Evolutionary conservation across 2,797 vertebrate genomes (phyloP).

Genomic region (Scolopax bukidnonensis): DNA sequence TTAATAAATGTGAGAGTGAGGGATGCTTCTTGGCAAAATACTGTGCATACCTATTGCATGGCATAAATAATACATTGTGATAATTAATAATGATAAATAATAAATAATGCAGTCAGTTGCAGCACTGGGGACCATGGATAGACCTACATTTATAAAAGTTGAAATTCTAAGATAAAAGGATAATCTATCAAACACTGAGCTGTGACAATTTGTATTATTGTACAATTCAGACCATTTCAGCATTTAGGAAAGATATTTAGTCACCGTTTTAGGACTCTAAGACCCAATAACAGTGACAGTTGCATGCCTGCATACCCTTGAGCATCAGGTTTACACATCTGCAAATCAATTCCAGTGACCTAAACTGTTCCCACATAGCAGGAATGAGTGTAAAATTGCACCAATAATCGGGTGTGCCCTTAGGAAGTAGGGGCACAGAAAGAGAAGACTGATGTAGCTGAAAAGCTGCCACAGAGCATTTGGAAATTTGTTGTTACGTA

Average conservation of each 20-base stretch:
- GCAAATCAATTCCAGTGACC: neutral
- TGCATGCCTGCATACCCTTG: neutral
- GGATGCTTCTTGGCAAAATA: constrained; percentile 61
- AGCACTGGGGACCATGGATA: constrained; percentile 21
- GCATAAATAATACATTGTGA: constrained; percentile 68
- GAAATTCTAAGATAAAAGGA: constrained; percentile 17
- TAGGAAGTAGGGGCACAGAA: neutral
- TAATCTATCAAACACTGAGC: neutral
- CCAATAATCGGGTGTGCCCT: neutral
- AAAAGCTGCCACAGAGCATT: neutral
- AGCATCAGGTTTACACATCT: fast-evolving
- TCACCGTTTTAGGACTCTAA: neutral
- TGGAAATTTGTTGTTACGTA: neutral
- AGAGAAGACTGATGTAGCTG: neutral
- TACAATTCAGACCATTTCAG: neutral
- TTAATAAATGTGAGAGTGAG: constrained; percentile 52
- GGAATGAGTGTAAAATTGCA: neutral
- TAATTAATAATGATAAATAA: constrained; percentile 77
- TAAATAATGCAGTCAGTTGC: constrained; percentile 65
- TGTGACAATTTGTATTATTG: neutral
- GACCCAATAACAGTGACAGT: neutral
- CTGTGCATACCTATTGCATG: constrained; percentile 50
- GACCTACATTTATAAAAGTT: constrained; percentile 46
- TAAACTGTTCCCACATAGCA: neutral
- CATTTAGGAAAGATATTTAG: neutral